Evolutionary conservation across 2,113 vertebrate species (phyloP), one percentile per base, ranked within the genome.

Genomic region (Pteronura brasiliensis): DNA sequence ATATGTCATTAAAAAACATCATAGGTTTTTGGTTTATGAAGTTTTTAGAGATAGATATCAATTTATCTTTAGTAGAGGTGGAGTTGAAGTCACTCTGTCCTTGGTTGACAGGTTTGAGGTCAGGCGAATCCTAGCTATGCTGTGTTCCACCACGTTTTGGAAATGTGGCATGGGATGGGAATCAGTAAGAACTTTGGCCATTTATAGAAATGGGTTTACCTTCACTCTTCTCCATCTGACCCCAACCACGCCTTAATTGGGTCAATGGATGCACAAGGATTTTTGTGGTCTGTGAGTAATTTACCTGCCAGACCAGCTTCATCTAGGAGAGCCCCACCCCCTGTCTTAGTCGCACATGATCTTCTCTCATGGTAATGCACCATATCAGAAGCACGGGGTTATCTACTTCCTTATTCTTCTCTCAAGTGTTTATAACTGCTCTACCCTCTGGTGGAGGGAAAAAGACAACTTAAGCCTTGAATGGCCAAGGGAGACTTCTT

Each of bases 1-100:
- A 98, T 98, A 99, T 96, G 98, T 98, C 97, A 98, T 98, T 98
- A 98, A 98, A 98, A 98, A 98, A 98, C 99, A 99, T 99, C 97
- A 98, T 99, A 98, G 95, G 97, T 94, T 98, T 98, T 98, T 52
- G 59, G 0, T 31, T 98, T 98, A 99, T 98, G 98, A 98, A 79
- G 96, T 97, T 98, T 98, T 99, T 99, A 99, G 98, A 96, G 95
- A 97, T 97, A 98, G 97, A 57, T 84, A 95, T 98, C 95, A 96
- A 96, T 94, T 83, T 74, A 96, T 97, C 97, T 96, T 98, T 98
- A 97, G 97, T 89, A 93, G 97, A 98, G 98, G 95, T 57, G 98
- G 93, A 98, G 98, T 93, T 47, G 97, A 98, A 97, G 88, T 69
- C 55, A 88, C 97, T 94, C 97, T 97, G 71, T 49, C 97, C 96